Percentiles rank a stretch among this genome's conserved stretches.
Evolutionary conservation across 2,113 vertebrate species (phyloP).

Genomic region (Hepsetus odoe): DNA sequence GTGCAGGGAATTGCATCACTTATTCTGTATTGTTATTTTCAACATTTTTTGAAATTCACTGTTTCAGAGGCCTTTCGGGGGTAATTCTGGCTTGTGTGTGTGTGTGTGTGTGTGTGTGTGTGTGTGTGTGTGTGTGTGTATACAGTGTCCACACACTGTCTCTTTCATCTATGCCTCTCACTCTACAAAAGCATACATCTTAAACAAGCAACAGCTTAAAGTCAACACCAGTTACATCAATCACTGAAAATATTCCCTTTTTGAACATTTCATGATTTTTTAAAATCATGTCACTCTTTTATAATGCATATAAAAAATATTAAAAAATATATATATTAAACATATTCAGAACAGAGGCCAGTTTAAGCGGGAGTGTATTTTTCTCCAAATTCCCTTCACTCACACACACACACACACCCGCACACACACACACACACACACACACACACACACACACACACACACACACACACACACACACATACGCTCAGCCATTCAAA

Average conservation of each 20-base stretch:
- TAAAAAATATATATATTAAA: background rate
- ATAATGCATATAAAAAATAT: background rate
- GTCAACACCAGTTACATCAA: too few relatives aligned
- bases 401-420: too few relatives aligned
- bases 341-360: background rate
- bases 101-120: too few relatives aligned
- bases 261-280: too few relatives aligned
- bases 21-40: conserved; percentile 31
- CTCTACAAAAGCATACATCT: too few relatives aligned
- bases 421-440: too few relatives aligned
- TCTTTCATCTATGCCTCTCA: too few relatives aligned
- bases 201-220: too few relatives aligned
- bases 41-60: conserved; percentile 36
- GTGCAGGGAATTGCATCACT: conserved; percentile 41
- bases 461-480: background rate
- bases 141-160: too few relatives aligned
- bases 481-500: conserved; percentile 10
- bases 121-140: too few relatives aligned
- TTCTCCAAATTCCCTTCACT: background rate
- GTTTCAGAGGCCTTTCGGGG: conserved; percentile 29
- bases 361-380: conserved; percentile 13
- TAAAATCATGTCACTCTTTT: too few relatives aligned
- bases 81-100: background rate
- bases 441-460: background rate
- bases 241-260: too few relatives aligned